Conservation (phyloP, 2,797 vertebrate species). For the Ctenopoma kingsleyae region DNA sequence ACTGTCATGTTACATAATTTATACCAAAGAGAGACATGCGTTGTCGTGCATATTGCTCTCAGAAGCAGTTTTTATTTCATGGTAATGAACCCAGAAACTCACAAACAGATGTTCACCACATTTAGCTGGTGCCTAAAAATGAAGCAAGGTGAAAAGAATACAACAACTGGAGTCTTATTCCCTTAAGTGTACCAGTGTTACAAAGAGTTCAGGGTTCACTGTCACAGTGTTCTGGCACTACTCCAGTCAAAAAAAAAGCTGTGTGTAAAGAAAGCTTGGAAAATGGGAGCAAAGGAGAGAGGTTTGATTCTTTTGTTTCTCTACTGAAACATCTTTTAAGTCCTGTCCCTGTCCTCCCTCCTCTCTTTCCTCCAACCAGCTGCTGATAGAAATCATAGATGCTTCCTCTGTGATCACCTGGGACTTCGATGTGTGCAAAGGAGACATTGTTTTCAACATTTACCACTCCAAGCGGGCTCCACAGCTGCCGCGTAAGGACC, state of each 20-base stretch:
- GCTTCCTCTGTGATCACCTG: slow-evolving; percentile 97
- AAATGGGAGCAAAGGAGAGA: neutral
- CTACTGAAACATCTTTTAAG: neutral
- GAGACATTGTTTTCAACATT: slow-evolving; percentile 97
- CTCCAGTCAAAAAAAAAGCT: neutral
- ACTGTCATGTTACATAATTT: slow-evolving; percentile 21
- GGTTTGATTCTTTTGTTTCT: neutral
- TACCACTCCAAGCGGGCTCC: slow-evolving; percentile 96
- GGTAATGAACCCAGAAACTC: slow-evolving; percentile 8
- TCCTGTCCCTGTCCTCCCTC: neutral
- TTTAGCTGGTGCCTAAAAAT: neutral
- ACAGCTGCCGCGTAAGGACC: slow-evolving; percentile 92
- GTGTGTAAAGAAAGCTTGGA: neutral
- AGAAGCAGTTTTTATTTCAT: slow-evolving; percentile 22
- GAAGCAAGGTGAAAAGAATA: neutral
- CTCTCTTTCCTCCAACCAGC: slow-evolving; percentile 66
- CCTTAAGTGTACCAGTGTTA: neutral
- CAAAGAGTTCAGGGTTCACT: neutral
- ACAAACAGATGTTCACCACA: slow-evolving; percentile 10
- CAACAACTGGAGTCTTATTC: neutral
- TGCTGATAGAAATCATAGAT: slow-evolving; percentile 95
- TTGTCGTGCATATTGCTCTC: neutral
- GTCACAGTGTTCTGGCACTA: neutral
- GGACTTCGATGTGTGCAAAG: slow-evolving; percentile 99
- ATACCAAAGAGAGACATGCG: neutral